Evolutionary conservation across 2,888 invertebrate genomes (phyloP).

Genomic region (Ectemnius continuus): DNA sequence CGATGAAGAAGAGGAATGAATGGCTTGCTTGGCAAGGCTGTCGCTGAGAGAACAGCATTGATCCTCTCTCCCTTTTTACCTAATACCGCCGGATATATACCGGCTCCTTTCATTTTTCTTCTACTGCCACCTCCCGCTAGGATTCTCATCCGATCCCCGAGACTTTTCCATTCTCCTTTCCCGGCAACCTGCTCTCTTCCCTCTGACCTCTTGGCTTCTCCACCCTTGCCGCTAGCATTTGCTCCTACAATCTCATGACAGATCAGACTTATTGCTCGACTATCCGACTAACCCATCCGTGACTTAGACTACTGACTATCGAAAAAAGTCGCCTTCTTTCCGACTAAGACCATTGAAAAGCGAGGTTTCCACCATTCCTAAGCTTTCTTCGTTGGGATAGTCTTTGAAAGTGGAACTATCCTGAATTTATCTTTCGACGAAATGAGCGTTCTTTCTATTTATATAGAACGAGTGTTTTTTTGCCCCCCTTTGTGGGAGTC

Average conservation of each 20-base stretch:
- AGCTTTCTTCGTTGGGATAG: too few species aligned
- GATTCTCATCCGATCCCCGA: neutral
- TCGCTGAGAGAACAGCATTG: slow-evolving; percentile 21
- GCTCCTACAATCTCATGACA: slow-evolving; percentile 38
- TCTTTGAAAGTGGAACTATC: too few species aligned
- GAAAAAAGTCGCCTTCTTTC: neutral
- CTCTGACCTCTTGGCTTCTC: slow-evolving; percentile 9
- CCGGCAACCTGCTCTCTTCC: slow-evolving; percentile 9
- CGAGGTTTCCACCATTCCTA: too few species aligned
- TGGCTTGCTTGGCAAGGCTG: slow-evolving; percentile 5
- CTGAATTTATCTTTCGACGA: too few species aligned
- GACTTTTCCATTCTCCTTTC: neutral
- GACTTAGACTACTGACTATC: neutral
- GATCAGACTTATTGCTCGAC: slow-evolving; percentile 47
- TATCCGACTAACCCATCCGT: slow-evolving; percentile 6
- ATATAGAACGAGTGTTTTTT: too few species aligned
- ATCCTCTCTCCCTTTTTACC: slow-evolving; percentile 32
- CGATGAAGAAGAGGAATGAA: slow-evolving; percentile 21
- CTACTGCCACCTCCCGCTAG: neutral
- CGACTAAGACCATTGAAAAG: too few species aligned
- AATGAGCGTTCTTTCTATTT: too few species aligned
- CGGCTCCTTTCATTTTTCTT: neutral
- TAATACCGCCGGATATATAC: slow-evolving; percentile 9
- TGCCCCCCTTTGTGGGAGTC: too few species aligned
- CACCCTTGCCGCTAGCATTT: slow-evolving; percentile 1